phyloP scores from a whole-genome alignment of 1,140 invertebrate species.

The Helicoverpa zea region DNA sequence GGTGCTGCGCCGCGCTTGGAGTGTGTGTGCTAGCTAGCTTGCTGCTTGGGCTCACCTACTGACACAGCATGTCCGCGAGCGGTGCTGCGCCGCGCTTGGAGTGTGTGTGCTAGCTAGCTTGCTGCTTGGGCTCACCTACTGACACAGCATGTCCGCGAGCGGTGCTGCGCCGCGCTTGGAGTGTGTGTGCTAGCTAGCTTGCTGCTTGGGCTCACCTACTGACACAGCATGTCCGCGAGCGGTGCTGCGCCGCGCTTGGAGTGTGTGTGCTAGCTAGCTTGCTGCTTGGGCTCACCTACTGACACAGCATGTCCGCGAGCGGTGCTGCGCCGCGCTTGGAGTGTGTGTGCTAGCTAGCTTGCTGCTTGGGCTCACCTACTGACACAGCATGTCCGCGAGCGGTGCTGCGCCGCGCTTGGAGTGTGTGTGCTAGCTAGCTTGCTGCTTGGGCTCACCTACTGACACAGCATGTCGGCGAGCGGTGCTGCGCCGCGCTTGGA shows the following conservation, averaged over 20 bases:
- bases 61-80: not conserved
- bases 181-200: too few species aligned
- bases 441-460: slow-evolving; percentile 25
- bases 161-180: not conserved
- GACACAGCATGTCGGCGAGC: not conserved
- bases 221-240: not conserved
- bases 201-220: slow-evolving; percentile 25
- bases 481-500: not conserved
- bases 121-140: slow-evolving; percentile 25
- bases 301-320: not conserved
- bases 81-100: not conserved
- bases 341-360: too few species aligned
- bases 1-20: not conserved
- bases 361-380: slow-evolving; percentile 25
- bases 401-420: not conserved
- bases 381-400: not conserved
- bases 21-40: too few species aligned
- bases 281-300: slow-evolving; percentile 25
- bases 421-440: too few species aligned
- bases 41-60: slow-evolving; percentile 25
- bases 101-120: too few species aligned
- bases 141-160: not conserved
- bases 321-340: not conserved
- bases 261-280: too few species aligned
- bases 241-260: not conserved